These are phyloP conservation scores for Cinclus cinclus DNA, from an alignment of 2,113 vertebrate genomes.

Conservation along the genomic window DNA sequence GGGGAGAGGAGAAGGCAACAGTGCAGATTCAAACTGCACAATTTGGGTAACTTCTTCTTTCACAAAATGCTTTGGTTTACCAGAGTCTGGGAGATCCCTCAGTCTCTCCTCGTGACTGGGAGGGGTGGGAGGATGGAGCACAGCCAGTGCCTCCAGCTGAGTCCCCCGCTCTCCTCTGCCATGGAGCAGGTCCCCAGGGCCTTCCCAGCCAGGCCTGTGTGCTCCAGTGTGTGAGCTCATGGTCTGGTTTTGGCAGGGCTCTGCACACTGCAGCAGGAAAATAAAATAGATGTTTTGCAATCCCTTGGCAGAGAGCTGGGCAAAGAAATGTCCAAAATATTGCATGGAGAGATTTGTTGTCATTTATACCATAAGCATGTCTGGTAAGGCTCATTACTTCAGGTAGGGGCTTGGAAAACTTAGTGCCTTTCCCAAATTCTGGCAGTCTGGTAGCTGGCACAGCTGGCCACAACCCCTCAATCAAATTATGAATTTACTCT, in stretches of 20 bases:
- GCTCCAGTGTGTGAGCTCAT: slow-evolving; percentile 41
- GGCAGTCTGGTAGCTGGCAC: not conserved
- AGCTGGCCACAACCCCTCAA: not conserved
- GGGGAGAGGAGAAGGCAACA: not conserved
- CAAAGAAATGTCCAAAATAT: not conserved
- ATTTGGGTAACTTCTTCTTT: not conserved
- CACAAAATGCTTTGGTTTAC: not conserved
- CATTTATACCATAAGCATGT: not conserved
- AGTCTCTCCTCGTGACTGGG: not conserved
- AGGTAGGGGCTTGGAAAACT: not conserved
- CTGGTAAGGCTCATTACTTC: not conserved
- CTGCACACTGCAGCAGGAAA: not conserved
- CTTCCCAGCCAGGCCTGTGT: not conserved
- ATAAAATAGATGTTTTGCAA: slow-evolving; percentile 25
- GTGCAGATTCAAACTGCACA: not conserved
- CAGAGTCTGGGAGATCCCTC: not conserved
- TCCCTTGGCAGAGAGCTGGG: not conserved
- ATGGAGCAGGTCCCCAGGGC: not conserved
- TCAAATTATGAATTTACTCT: not conserved
- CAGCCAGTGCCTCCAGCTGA: not conserved
- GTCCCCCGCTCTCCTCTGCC: not conserved
- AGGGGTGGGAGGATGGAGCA: slow-evolving; percentile 1
- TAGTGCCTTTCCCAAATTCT: not conserved
- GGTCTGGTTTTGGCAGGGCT: slow-evolving; percentile 19
- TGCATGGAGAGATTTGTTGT: not conserved